Conservation (phyloP, 2,113 vertebrate species). For the Takifugu bimaculatus region DNA sequence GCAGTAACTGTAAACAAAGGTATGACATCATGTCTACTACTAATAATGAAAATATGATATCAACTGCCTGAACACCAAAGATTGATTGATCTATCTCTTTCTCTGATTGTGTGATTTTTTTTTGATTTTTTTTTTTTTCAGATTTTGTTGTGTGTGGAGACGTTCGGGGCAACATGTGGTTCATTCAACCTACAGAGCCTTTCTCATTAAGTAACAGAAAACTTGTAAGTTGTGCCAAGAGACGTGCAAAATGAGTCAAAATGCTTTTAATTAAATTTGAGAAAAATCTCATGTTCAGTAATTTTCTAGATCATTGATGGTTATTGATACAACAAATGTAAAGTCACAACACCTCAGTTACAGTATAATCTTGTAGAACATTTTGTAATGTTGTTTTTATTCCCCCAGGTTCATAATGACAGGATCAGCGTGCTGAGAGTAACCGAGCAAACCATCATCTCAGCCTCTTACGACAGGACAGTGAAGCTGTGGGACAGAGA, state of each 20-base stretch:
- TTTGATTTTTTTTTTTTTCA: conserved; percentile 23
- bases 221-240: conserved; percentile 52
- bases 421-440: conserved; percentile 67
- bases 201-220: conserved; percentile 53
- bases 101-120: background rate
- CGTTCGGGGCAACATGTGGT: conserved; percentile 72
- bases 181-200: conserved; percentile 33
- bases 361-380: no score
- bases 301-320: background rate
- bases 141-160: conserved; percentile 74
- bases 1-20: conserved; percentile 54
- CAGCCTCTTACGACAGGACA: conserved; percentile 69
- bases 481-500: conserved; percentile 76
- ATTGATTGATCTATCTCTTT: no score
- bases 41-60: no score
- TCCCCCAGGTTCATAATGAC: conserved; percentile 66
- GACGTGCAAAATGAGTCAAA: background rate
- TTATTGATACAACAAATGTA: background rate
- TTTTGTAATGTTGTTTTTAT: conserved; percentile 8
- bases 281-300: background rate
- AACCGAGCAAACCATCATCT: conserved; percentile 65
- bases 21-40: background rate
- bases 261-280: background rate
- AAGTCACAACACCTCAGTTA: background rate
- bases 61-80: no score